phyloP scores from a whole-genome alignment of 2,797 vertebrate species.

The Setipinna tenuifilis region DNA sequence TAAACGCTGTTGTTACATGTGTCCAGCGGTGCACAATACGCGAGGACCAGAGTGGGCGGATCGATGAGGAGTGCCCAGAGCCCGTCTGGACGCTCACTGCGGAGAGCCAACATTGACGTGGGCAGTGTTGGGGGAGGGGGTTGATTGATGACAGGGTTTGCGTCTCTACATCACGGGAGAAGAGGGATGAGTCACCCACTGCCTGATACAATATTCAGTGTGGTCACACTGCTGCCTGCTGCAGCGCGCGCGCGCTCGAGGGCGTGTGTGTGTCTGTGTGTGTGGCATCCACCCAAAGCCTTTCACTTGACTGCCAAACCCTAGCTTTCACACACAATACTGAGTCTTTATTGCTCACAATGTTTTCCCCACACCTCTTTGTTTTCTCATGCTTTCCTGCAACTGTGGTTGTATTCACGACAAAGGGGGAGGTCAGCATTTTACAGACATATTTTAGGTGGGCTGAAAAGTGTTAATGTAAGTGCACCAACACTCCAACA shows the following conservation, averaged over 20 bases:
- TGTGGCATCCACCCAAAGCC: conserved; percentile 27
- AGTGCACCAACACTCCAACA: background rate
- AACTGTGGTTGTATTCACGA: background rate
- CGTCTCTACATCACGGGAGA: conserved; percentile 59
- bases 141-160: conserved; percentile 64
- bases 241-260: conserved; percentile 43
- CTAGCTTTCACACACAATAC: conserved; percentile 13
- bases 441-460: background rate
- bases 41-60: conserved; percentile 37
- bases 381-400: background rate
- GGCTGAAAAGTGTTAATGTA: background rate
- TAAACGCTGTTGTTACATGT: conserved; percentile 8
- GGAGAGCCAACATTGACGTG: conserved; percentile 54
- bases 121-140: conserved; percentile 48
- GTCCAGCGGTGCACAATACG: background rate
- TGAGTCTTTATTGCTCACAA: background rate
- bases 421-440: background rate
- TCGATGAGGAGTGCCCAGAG: conserved; percentile 25
- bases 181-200: conserved; percentile 64
- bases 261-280: background rate
- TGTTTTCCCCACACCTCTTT: background rate
- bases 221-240: conserved; percentile 46
- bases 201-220: conserved; percentile 62
- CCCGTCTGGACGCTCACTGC: conserved; percentile 49
- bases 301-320: conserved; percentile 26